Evolutionary conservation across 2,797 vertebrate species (phyloP).

Genomic region (Poecilia picta): DNA sequence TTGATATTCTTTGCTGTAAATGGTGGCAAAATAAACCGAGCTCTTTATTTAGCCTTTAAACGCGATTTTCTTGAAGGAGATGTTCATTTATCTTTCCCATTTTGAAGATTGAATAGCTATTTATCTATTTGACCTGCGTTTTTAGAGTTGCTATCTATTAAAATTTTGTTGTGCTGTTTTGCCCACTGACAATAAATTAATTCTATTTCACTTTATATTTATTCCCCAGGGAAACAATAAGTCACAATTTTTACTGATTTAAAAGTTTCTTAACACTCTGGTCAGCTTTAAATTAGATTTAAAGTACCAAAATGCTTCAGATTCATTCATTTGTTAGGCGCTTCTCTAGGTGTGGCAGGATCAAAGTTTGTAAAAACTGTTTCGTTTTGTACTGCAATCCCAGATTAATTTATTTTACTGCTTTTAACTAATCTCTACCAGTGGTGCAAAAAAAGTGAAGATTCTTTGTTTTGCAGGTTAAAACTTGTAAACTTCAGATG

Average conservation of each 20-base stretch:
- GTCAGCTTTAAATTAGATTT: background rate
- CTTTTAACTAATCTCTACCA: background rate
- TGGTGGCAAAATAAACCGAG: background rate
- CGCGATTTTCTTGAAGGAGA: background rate
- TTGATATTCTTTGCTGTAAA: background rate
- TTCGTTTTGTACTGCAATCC: background rate
- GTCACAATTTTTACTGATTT: background rate
- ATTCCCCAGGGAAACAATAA: background rate
- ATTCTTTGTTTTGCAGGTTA: background rate
- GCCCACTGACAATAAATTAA: too few relatives aligned
- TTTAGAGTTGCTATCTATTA: too few relatives aligned
- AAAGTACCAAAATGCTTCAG: background rate
- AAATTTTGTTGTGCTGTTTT: too few relatives aligned
- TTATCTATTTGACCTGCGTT: background rate
- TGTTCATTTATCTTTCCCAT: background rate
- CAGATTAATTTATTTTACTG: background rate
- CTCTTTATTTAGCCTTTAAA: background rate
- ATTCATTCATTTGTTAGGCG: background rate
- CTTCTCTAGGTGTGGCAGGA: background rate
- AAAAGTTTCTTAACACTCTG: background rate
- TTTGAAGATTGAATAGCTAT: background rate
- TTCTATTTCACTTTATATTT: background rate
- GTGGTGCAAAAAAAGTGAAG: background rate
- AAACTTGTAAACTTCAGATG: background rate
- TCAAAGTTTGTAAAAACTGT: background rate